Percentiles rank a stretch among this genome's conserved stretches.
These are phyloP conservation scores for Meteorus sp. DNA, from an alignment of 1,140 invertebrate genomes.

Conservation along the genomic window DNA sequence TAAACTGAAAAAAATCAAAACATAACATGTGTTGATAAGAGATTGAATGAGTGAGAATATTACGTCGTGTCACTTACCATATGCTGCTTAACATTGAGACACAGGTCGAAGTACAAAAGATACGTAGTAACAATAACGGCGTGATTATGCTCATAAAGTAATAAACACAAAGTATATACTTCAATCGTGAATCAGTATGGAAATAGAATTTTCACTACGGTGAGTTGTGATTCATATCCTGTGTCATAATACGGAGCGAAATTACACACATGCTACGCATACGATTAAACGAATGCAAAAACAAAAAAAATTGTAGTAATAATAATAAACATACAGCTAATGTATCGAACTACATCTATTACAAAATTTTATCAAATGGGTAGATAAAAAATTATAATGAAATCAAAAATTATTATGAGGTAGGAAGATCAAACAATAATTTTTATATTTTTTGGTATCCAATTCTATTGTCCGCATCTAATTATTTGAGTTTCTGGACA, in stretches of 20 bases:
- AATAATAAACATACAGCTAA: slow-evolving; percentile 17
- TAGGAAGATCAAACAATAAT: slow-evolving; percentile 1
- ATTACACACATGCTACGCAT: slow-evolving; percentile 47
- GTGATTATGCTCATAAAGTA: too few species aligned
- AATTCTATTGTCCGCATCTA: too few species aligned
- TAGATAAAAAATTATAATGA: slow-evolving; percentile 31
- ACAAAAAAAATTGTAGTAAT: neutral
- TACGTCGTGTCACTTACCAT: too few species aligned
- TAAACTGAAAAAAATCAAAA: neutral
- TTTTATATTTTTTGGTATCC: slow-evolving; percentile 1
- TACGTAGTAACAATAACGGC: too few species aligned
- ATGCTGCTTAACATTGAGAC: too few species aligned
- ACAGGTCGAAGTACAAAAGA: too few species aligned
- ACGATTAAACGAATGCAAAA: slow-evolving; percentile 21
- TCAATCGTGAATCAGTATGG: too few species aligned
- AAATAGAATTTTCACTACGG: neutral
- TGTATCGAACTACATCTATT: neutral
- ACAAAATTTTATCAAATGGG: neutral
- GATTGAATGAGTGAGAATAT: too few species aligned
- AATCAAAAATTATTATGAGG: too few species aligned
- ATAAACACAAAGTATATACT: too few species aligned
- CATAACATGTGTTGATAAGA: neutral
- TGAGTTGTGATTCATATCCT: neutral
- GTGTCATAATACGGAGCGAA: slow-evolving; percentile 13
- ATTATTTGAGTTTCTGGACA: too few species aligned